Conservation (phyloP, 2,113 vertebrate genomes). For the Lamprotornis superbus region DNA sequence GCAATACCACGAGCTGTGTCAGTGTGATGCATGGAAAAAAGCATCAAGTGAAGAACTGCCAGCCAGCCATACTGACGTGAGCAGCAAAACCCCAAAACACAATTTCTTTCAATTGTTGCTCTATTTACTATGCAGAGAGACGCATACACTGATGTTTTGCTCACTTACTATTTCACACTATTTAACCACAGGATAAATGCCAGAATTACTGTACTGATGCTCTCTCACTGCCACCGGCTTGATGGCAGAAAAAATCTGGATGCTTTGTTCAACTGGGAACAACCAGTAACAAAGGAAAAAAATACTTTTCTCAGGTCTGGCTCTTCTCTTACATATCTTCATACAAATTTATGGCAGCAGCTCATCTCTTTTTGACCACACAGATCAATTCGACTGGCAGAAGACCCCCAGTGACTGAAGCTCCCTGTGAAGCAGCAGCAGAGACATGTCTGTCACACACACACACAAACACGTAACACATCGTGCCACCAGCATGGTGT, state of each 20-base stretch:
- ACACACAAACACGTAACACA: not conserved
- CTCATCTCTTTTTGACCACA: not conserved
- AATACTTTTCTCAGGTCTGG: not conserved
- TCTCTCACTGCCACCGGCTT: not conserved
- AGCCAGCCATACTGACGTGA: not conserved
- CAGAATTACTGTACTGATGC: not conserved
- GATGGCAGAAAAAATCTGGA: not conserved
- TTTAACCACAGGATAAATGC: not conserved
- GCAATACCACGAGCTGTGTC: accelerated
- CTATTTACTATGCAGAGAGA: not conserved
- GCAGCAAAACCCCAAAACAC: not conserved
- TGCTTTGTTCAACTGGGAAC: not conserved
- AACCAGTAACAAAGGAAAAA: not conserved
- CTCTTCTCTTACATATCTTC: not conserved
- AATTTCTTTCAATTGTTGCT: not conserved
- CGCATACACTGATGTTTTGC: accelerated
- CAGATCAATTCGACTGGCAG: not conserved
- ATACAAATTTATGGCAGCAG: not conserved
- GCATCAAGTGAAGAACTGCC: not conserved
- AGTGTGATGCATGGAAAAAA: not conserved
- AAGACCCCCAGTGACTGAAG: not conserved
- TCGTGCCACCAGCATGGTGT: not conserved
- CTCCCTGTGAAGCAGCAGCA: not conserved
- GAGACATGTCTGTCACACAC: not conserved
- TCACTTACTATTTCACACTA: not conserved